phyloP scores from a whole-genome alignment of 2,797 vertebrate species.

The Atherinosoma microstoma region DNA sequence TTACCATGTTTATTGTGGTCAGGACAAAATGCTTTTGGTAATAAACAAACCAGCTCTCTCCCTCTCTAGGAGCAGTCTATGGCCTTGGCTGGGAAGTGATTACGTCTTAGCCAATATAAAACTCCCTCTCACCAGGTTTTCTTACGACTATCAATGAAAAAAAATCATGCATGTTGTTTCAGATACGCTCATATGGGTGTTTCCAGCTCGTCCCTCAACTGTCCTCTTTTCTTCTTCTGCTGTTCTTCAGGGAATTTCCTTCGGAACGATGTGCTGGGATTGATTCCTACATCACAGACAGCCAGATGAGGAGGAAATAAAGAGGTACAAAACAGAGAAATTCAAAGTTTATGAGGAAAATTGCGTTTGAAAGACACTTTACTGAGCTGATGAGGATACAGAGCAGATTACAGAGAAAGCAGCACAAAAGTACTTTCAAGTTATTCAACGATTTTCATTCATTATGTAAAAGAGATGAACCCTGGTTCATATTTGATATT shows the following conservation, averaged over 20 bases:
- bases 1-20: not conserved
- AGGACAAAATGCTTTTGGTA: conserved; percentile 5
- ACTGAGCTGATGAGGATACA: too few species aligned
- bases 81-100: conserved; percentile 28
- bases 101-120: not conserved
- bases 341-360: too few species aligned
- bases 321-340: not conserved
- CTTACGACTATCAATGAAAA: too few species aligned
- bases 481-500: too few species aligned
- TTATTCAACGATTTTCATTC: too few species aligned
- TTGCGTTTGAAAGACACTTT: too few species aligned
- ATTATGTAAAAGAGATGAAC: too few species aligned
- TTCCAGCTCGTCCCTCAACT: not conserved
- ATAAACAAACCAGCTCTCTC: conserved; percentile 8
- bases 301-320: not conserved
- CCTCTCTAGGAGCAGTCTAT: conserved; percentile 3
- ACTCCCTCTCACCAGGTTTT: conserved; percentile 8
- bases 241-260: not conserved
- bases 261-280: too few species aligned
- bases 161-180: not conserved
- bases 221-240: not conserved
- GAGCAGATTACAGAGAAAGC: too few species aligned
- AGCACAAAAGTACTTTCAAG: too few species aligned
- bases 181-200: not conserved
- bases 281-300: too few species aligned